Conservation (phyloP, 2,888 invertebrate species). For the Callinectes sapidus region DNA sequence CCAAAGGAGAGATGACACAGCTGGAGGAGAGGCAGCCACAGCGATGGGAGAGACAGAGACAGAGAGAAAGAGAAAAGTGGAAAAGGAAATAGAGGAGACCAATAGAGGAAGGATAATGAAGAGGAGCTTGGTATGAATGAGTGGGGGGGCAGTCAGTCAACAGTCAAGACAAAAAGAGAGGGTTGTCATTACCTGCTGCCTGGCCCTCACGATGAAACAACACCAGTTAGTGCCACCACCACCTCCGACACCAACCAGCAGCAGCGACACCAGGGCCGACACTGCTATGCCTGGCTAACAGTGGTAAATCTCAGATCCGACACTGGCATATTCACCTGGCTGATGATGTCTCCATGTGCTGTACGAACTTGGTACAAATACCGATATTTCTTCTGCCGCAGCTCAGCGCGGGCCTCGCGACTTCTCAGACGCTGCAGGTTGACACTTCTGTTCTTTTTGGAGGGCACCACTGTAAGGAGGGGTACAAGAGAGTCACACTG, state of each 20-base stretch:
- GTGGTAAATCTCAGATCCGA: slow-evolving; percentile 70
- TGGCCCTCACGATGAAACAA: slow-evolving; percentile 36
- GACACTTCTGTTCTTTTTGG: slow-evolving; percentile 77
- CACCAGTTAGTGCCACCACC: slow-evolving; percentile 38
- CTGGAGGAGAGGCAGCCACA: slow-evolving; percentile 44
- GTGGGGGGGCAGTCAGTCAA: slow-evolving; percentile 26
- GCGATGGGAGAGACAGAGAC: not conserved
- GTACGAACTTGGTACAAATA: slow-evolving; percentile 94
- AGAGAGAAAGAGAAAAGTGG: slow-evolving; percentile 36
- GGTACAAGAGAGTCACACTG: not conserved
- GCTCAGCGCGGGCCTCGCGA: slow-evolving; percentile 86
- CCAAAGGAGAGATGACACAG: slow-evolving; percentile 59
- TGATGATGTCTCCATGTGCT: slow-evolving; percentile 92
- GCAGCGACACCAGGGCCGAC: slow-evolving; percentile 43
- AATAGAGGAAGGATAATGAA: not conserved
- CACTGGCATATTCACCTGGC: slow-evolving; percentile 79
- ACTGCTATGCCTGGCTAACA: slow-evolving; percentile 69
- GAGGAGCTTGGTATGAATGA: not conserved
- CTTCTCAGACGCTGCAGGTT: slow-evolving; percentile 79
- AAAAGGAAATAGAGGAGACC: not conserved
- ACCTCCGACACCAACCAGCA: slow-evolving; percentile 22
- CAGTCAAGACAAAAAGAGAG: slow-evolving; percentile 16
- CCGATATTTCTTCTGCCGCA: slow-evolving; percentile 92
- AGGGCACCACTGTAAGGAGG: slow-evolving; percentile 76
- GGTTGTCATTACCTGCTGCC: slow-evolving; percentile 23